phyloP scores from a whole-genome alignment of 30 jellyfish, hydroid and myxozoan genomes.

The Catostylus mosaicus region DNA sequence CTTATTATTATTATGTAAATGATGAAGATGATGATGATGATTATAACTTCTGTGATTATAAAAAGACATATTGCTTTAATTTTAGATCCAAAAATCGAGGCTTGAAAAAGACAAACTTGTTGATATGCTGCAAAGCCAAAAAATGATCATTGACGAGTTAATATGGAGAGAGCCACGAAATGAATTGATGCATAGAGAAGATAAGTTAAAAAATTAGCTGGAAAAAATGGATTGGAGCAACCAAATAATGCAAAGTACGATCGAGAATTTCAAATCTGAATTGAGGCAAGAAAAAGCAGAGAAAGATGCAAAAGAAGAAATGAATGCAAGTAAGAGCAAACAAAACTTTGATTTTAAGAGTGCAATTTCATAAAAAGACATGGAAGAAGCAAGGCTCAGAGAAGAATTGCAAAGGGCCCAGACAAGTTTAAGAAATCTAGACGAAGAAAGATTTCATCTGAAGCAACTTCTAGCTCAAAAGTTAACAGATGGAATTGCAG shows the following conservation, averaged over 20 bases:
- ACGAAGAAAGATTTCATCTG: background rate
- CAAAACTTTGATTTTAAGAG: background rate
- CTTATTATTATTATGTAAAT: too few species aligned
- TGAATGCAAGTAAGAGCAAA: background rate
- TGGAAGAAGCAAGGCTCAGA: background rate
- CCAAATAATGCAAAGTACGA: background rate
- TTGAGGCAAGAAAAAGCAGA: background rate
- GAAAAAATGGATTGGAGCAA: background rate
- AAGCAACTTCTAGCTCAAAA: background rate
- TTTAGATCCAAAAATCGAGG: background rate
- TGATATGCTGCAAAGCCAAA: background rate
- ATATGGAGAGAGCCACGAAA: background rate
- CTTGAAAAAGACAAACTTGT: background rate
- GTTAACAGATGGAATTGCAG: background rate
- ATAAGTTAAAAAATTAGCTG: background rate
- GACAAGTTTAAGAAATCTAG: background rate
- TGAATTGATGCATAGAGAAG: background rate
- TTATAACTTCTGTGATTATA: too few species aligned
- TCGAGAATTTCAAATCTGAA: constrained; percentile 2
- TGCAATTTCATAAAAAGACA: background rate
- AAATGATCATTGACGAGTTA: background rate
- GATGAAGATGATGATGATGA: too few species aligned
- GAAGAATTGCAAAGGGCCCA: background rate
- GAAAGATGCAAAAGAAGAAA: background rate
- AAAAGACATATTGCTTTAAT: too few species aligned